A percentile compares a stretch with the other conserved stretches of the same genome.
Evolutionary conservation across 1,140 invertebrate genomes (phyloP).

Genomic region (Diachasmimorpha longicaudata): DNA sequence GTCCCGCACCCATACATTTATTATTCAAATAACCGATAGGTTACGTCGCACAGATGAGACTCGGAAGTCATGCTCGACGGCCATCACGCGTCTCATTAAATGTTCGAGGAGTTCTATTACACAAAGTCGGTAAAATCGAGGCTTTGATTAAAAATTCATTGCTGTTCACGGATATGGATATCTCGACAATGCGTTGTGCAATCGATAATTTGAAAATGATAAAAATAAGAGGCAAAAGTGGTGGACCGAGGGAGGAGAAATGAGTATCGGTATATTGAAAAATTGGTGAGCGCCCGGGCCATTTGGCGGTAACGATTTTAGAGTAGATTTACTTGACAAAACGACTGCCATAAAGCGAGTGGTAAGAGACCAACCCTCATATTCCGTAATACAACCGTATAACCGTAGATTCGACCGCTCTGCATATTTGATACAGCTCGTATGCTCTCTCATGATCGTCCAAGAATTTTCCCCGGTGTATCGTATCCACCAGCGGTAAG

Average conservation of each 20-base stretch:
- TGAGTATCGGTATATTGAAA: not conserved
- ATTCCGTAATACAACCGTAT: conserved; percentile 39
- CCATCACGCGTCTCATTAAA: conserved; percentile 53
- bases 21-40: conserved; percentile 60
- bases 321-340: conserved; percentile 53
- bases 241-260: not conserved
- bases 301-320: conserved; percentile 20
- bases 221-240: too few relatives aligned
- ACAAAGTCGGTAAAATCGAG: not conserved
- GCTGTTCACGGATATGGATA: not conserved
- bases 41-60: conserved; percentile 53
- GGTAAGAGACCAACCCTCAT: not conserved
- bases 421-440: conserved; percentile 60
- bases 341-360: conserved; percentile 47
- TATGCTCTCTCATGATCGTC: conserved; percentile 55
- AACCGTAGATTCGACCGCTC: conserved; percentile 60
- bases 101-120: conserved; percentile 23
- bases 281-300: not conserved
- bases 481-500: conserved; percentile 57
- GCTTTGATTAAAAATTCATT: not conserved
- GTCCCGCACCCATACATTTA: conserved; percentile 51
- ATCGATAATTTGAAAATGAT: too few relatives aligned
- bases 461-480: conserved; percentile 58
- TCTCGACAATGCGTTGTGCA: not conserved
- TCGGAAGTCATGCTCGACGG: conserved; percentile 46